Percentiles rank a stretch among this genome's conserved stretches.
These are phyloP conservation scores for Sarcophaga carnaria DNA, from an alignment of 2,888 invertebrate genomes.

Conservation along the genomic window DNA sequence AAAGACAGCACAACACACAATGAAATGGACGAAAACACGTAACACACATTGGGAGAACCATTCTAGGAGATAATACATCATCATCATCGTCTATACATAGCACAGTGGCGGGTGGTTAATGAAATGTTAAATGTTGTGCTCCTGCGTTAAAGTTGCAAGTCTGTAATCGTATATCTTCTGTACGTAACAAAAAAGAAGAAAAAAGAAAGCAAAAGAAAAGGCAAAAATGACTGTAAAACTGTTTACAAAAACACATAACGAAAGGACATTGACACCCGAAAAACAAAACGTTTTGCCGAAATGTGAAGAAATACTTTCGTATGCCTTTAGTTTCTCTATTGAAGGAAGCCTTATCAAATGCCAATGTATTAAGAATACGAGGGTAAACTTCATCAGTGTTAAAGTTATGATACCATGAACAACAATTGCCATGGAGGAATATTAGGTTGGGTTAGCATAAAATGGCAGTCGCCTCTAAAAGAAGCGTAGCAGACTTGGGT, in stretches of 20 bases:
- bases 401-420: too few relatives aligned
- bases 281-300: slow-evolving; percentile 12
- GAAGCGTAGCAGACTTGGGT: too few relatives aligned
- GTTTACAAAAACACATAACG: slow-evolving; percentile 21
- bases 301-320: not conserved
- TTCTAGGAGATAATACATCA: slow-evolving; percentile 51
- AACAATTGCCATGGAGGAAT: too few relatives aligned
- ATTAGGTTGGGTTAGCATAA: too few relatives aligned
- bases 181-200: not conserved
- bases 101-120: slow-evolving; percentile 62
- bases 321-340: too few relatives aligned
- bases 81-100: slow-evolving; percentile 3
- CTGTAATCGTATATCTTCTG: slow-evolving; percentile 45
- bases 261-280: slow-evolving; percentile 66
- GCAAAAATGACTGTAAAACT: too few relatives aligned
- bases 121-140: slow-evolving; percentile 59
- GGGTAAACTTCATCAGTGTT: too few relatives aligned
- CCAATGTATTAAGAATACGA: not conserved
- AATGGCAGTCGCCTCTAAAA: too few relatives aligned
- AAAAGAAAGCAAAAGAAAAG: slow-evolving; percentile 20
- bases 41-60: not conserved
- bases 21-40: slow-evolving; percentile 28
- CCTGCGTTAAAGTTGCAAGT: not conserved
- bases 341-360: slow-evolving; percentile 53
- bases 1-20: slow-evolving; percentile 15